Base-by-base conservation (phyloP, 2,888 invertebrate species). In the Sialis lutaria region DNA sequence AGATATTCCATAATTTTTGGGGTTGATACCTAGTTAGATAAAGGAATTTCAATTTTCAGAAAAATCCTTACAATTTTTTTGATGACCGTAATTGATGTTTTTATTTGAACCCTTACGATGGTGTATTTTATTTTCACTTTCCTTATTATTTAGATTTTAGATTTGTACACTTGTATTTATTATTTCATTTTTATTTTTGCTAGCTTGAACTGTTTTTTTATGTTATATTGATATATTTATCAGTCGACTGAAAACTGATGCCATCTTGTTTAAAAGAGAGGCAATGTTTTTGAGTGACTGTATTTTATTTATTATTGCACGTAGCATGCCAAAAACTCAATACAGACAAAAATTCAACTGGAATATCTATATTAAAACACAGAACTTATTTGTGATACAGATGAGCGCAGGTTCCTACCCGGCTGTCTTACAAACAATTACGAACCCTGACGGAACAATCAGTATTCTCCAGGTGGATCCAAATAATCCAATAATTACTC, bases 391-490 rank as follows among this genome's bases (percentile, higher is more conserved):
- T 40, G 40, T 30, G 42, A 10, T 42, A 34, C 31, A 47, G 47
- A 47, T 47, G 47, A 32, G 42, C 35, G 37, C 33, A 31, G 34
- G 34, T 35, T 12, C 46, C 40, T 42, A 48, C 48, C 88, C 92
- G 51, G 84, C 92, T 6, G 87, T 95, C 56, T 76, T 95, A 49
- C 95, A 95, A 65, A 92, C 92, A 6, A 92, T 95, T 65, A 91
- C 88, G 57, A 95, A 95, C 70, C 88, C 93, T 1, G 95, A 96
- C 71, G 95, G 95, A 52, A 86, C 92, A 7, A 88, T 96, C 52
- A 93, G 93, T 51, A 83, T 96, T 53, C 92, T 96, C 55, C 93
- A 93, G 69, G 88, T 92, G 56, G 91, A 92, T 71, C 89, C 91
- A 47, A 86, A 81, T 64, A 89, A 87, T 70, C 88, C 90, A 52